phyloP scores from a whole-genome alignment of 2,888 invertebrate genomes.

The Sinelater perroti region DNA sequence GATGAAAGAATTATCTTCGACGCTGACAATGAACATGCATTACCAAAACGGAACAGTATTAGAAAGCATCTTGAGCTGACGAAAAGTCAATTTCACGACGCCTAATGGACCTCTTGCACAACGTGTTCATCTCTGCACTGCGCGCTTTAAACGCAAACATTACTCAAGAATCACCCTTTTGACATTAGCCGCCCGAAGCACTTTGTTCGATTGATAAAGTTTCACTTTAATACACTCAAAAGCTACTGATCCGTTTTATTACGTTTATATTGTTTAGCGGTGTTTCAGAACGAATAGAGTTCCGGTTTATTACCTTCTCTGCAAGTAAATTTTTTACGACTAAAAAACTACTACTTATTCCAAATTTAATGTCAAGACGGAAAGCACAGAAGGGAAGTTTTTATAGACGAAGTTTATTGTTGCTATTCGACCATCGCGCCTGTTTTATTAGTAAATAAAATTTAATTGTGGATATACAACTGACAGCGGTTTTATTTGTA shows the following conservation, averaged over 20 bases:
- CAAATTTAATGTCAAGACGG: background rate
- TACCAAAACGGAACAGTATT: constrained; percentile 26
- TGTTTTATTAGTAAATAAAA: constrained; percentile 5
- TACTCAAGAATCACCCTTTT: background rate
- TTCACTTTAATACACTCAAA: constrained; percentile 15
- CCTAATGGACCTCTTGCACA: constrained; percentile 23
- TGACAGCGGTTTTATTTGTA: constrained; percentile 5
- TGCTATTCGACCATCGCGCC: background rate
- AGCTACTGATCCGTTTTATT: constrained; percentile 7
- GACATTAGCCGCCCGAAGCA: background rate
- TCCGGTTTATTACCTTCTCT: background rate
- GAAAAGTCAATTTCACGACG: constrained; percentile 23
- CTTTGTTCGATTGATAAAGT: constrained; percentile 13
- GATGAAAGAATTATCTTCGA: constrained; percentile 11
- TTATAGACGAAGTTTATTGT: background rate
- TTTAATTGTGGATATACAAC: constrained; percentile 12
- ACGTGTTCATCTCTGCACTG: background rate
- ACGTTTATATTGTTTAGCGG: constrained; percentile 1
- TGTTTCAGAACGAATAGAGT: background rate
- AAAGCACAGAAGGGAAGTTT: background rate
- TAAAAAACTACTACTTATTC: background rate
- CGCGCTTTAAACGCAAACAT: constrained; percentile 12
- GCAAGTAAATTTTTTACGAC: background rate
- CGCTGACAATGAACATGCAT: constrained; percentile 27
- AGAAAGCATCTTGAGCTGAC: constrained; percentile 25